Base-by-base conservation (phyloP, 2,888 invertebrate genomes). In the Eupithecia dodoneata region DNA sequence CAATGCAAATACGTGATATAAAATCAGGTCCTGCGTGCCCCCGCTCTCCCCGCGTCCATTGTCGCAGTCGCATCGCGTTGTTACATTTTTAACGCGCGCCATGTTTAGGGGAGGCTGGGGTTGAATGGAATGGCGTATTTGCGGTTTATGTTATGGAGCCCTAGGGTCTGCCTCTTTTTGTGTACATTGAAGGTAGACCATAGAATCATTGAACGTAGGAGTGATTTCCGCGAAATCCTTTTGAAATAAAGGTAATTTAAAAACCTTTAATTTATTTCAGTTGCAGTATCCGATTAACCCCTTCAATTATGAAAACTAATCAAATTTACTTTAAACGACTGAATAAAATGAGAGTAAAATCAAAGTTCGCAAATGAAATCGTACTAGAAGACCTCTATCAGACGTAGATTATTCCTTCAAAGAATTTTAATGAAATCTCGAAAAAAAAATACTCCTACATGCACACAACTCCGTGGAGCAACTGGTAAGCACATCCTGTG, bases 51-150 rank as follows among this genome's bases (percentile, higher is more conserved):
- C 63, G 30, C 30, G 4, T 7, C 69, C 76, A 76, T 74, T 76
- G 78, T 78, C 75, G 79, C 80, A 75, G 73, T 66, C 69, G 71
- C 49, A 73, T n/a, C 69, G 71, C 49, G 74, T n/a, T 70, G 70
- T 80, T 82, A 81, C 80, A 80, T 82, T 83, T 84, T 83, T 80
- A 84, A 76, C 79, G 81, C 72, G 70, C 47, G 66, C 73, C 30
- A 47, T 79, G 47, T 72, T 75, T 65, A 70, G 76, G 75, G 75
- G 71, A 47, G 59, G 18, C 4, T 65, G 45, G 69, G 65, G 18
- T 55, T n/a, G 18, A 41, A 45, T 47, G 74, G 78, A 74, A 74
- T 69, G 71, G 78, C 44, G 74, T 76, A 73, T 78, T 75, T 70
- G 47, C 70, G 70, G 44, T 69, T 69, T 69, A 45, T n/a, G 45